Percentiles rank a stretch among this genome's conserved stretches.
Evolutionary conservation across 2,113 vertebrate species (phyloP).

Genomic region (Ceratotherium simum): DNA sequence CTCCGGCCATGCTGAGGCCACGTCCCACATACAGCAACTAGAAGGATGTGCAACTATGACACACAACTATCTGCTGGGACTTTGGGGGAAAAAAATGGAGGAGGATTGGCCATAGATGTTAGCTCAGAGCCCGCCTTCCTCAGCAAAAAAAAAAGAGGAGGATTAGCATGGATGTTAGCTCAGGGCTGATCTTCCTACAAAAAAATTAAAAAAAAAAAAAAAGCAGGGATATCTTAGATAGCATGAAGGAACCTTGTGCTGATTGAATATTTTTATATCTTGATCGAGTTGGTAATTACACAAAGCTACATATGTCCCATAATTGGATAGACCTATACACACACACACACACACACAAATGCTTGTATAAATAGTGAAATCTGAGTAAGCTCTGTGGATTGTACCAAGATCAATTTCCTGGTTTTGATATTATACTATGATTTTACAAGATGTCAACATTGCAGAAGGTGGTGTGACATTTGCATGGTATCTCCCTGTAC

Average conservation of each 20-base stretch:
- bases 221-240: not conserved
- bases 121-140: too few relatives aligned
- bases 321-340: not conserved
- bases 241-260: not conserved
- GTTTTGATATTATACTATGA: not conserved
- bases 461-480: not conserved
- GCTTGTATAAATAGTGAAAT: not conserved
- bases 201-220: not conserved
- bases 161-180: too few relatives aligned
- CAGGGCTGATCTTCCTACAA: too few relatives aligned
- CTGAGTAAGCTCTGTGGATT: not conserved
- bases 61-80: too few relatives aligned
- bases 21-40: too few relatives aligned
- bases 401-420: not conserved
- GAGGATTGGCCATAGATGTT: too few relatives aligned
- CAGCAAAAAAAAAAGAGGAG: too few relatives aligned
- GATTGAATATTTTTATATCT: not conserved
- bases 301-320: not conserved
- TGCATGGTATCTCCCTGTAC: not conserved
- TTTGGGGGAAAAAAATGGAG: too few relatives aligned
- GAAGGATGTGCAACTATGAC: too few relatives aligned
- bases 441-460: not conserved
- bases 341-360: not conserved
- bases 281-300: not conserved
- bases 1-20: too few relatives aligned